Percentiles rank a stretch among this genome's conserved stretches.
These are phyloP conservation scores for Electrophaes corylata DNA, from an alignment of 2,888 invertebrate genomes.

Conservation along the genomic window DNA sequence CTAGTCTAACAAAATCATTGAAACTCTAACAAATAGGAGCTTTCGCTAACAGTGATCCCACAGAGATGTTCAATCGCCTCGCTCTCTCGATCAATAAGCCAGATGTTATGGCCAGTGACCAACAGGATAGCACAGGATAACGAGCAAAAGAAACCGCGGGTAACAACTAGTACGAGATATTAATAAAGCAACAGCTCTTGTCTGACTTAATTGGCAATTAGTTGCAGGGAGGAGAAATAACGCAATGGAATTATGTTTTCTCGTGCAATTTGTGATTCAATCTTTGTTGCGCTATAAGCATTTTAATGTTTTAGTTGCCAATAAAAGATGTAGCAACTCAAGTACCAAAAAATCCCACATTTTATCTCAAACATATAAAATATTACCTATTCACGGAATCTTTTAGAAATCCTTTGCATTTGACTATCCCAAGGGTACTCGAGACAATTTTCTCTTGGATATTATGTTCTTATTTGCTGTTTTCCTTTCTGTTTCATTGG, in stretches of 20 bases:
- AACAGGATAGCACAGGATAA: background rate
- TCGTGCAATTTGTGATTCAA: constrained; percentile 30
- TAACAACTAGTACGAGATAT: constrained; percentile 19
- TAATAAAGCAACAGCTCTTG: constrained; percentile 27
- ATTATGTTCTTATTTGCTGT: constrained; percentile 31
- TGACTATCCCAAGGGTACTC: constrained; percentile 19
- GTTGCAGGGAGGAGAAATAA: constrained; percentile 16
- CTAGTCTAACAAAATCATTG: no score
- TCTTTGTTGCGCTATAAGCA: constrained; percentile 19
- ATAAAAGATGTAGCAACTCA: background rate
- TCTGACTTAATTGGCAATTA: constrained; percentile 38
- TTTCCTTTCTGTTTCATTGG: constrained; percentile 27
- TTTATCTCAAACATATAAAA: constrained; percentile 8
- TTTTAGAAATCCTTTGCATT: constrained; percentile 13
- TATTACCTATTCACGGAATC: constrained; percentile 10
- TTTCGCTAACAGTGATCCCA: no score
- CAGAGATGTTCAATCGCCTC: no score
- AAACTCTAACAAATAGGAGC: no score
- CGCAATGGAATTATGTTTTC: constrained; percentile 17
- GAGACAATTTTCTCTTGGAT: constrained; percentile 18
- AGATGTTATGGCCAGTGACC: background rate
- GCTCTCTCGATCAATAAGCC: no score
- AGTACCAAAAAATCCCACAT: background rate
- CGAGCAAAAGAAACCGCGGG: background rate
- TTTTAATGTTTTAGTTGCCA: background rate